These are phyloP conservation scores for Drosophila funebris DNA, from an alignment of 1,140 invertebrate species.

Conservation along the genomic window DNA sequence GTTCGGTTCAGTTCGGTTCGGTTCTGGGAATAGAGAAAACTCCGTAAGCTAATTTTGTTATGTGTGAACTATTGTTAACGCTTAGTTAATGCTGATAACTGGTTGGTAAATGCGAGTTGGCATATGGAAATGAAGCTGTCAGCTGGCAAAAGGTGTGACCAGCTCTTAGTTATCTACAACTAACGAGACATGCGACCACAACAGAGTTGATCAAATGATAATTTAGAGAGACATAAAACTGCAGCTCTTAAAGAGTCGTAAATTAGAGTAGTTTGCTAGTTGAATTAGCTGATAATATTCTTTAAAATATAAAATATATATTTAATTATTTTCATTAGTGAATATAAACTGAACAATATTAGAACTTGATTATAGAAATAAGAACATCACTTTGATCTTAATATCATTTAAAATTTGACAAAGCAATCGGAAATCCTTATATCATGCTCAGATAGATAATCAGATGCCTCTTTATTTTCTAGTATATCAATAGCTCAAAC, in stretches of 20 bases:
- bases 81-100: slow-evolving; percentile 47
- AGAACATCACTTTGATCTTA: neutral
- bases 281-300: slow-evolving; percentile 9
- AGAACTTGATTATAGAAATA: no score
- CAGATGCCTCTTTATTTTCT: slow-evolving; percentile 21
- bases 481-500: slow-evolving; percentile 19
- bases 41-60: slow-evolving; percentile 50
- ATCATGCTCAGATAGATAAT: slow-evolving; percentile 12
- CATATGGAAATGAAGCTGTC: slow-evolving; percentile 70
- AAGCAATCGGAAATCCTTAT: slow-evolving; percentile 10
- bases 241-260: slow-evolving; percentile 26
- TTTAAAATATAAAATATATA: neutral
- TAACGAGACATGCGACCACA: slow-evolving; percentile 18
- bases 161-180: slow-evolving; percentile 31
- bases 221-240: neutral
- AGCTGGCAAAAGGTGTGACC: slow-evolving; percentile 46
- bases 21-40: neutral
- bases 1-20: neutral
- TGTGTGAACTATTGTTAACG: slow-evolving; percentile 58
- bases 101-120: slow-evolving; percentile 13
- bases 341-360: no score
- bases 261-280: slow-evolving; percentile 1
- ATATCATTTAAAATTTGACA: neutral
- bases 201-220: slow-evolving; percentile 1
- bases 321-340: no score